phyloP scores from a whole-genome alignment of 2,113 vertebrate genomes.

The Psephotus haematonotus region DNA sequence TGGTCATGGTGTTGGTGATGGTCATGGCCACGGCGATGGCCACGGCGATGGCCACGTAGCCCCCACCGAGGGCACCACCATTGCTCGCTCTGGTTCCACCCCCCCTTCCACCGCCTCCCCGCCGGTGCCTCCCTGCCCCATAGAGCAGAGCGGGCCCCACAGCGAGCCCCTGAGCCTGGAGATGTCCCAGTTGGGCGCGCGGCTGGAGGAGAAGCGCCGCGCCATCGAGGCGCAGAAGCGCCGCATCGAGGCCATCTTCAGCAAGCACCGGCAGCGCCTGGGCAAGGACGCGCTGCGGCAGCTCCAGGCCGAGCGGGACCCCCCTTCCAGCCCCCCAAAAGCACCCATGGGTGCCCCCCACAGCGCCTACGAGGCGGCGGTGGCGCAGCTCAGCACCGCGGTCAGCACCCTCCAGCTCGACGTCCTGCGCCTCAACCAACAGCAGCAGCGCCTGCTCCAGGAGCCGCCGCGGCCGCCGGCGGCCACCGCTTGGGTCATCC shows the following conservation, averaged over 20 bases:
- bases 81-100: too few species aligned
- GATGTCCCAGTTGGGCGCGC: constrained; percentile 84
- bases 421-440: constrained; percentile 89
- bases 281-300: constrained; percentile 89
- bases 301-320: not conserved
- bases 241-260: constrained; percentile 92
- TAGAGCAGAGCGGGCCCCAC: too few species aligned
- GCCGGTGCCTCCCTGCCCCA: too few species aligned
- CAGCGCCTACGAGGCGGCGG: constrained; percentile 82
- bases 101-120: too few species aligned
- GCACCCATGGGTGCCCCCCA: accelerated
- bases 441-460: constrained; percentile 84
- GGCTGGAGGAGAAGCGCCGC: constrained; percentile 88
- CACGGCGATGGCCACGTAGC: too few species aligned
- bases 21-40: too few species aligned
- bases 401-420: constrained; percentile 86
- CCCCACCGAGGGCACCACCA: too few species aligned
- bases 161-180: not conserved
- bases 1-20: too few species aligned
- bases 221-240: constrained; percentile 95
- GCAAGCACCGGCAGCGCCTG: constrained; percentile 88
- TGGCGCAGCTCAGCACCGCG: constrained; percentile 87
- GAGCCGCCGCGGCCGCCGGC: not conserved
- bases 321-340: not conserved
- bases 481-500: constrained; percentile 78